Base-by-base conservation (phyloP, 2,888 invertebrate genomes). In the Ornithoptera alexandrae region DNA sequence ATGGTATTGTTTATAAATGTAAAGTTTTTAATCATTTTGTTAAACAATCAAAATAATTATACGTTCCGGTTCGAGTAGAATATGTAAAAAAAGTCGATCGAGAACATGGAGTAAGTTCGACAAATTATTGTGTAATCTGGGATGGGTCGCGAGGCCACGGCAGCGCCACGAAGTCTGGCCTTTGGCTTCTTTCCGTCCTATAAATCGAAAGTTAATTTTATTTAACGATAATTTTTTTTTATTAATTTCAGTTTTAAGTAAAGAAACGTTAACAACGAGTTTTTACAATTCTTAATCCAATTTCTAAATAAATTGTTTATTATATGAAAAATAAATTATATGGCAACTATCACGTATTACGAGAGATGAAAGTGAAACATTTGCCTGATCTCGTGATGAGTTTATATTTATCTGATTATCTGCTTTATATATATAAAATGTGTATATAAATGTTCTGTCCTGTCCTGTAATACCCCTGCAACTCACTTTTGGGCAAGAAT, bases 81-180 rank as follows among this genome's bases (percentile, higher is more conserved):
- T 72, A 69, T 71, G 73, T 71, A 72, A 73, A 74, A 75, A 74
- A 71, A 72, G 79, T 65, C 56, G 59, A 62, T 87, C 87, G 86
- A 87, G 86, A 87, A 87, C 84, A 82, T 79, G 76, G 79, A 78
- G 86, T 87, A 86, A 82, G 77, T 79, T 80, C 78, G 70, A 79
- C 82, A 84, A 87, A 86, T 85, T 85, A 84, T 81, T 82, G 82
- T 76, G 81, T 86, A 84, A 86, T 87, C 82, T 82, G 76, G 81
- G 75, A 77, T 75, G 78, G 78, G 80, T 78, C 77, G 77, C 75
- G 80, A 77, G 79, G 80, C 75, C 76, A 79, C 74, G 77, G 76
- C 75, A 86, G 87, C 88, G 89, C 87, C 89, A 76, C 72, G 70
- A 76, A 78, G 89, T 89, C 89, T 89, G 83, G 86, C 83, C 83